Evolutionary conservation across 1,140 invertebrate genomes (phyloP).

Genomic region (Hetaerina americana): DNA sequence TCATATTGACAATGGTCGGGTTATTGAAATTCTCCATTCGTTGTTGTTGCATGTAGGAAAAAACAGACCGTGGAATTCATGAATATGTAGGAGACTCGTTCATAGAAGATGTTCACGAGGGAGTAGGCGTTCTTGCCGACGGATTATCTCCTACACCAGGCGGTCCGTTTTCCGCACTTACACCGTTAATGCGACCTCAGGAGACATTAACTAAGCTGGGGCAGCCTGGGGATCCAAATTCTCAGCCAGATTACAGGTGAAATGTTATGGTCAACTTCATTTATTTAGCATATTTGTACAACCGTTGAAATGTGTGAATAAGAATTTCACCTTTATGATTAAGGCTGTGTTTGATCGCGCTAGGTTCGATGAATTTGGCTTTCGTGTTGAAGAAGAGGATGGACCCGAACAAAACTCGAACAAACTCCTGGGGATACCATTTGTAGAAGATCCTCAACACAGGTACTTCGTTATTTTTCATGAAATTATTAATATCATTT

Average conservation of each 20-base stretch:
- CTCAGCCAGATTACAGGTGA: conserved; percentile 46
- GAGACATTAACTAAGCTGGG: conserved; percentile 73
- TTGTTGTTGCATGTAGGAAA: conserved; percentile 35
- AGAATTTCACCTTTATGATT: too few species aligned
- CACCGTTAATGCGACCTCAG: conserved; percentile 93
- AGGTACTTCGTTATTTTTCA: conserved; percentile 29
- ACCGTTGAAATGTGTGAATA: too few species aligned
- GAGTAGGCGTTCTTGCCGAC: conserved; percentile 46
- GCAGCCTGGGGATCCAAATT: conserved; percentile 54
- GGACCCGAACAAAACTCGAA: conserved; percentile 82
- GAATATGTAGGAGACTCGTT: conserved; percentile 51
- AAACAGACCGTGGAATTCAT: conserved; percentile 61
- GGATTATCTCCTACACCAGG: conserved; percentile 55
- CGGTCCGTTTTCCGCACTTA: conserved; percentile 78
- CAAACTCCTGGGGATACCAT: conserved; percentile 70
- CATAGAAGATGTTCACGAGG: conserved; percentile 41
- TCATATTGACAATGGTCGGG: too few species aligned
- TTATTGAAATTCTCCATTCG: not conserved
- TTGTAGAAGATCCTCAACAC: conserved; percentile 84
- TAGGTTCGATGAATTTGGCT: conserved; percentile 97
- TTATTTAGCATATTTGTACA: too few species aligned
- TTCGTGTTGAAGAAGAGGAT: conserved; percentile 91
- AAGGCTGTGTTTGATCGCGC: too few species aligned
- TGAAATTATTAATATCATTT: too few species aligned
- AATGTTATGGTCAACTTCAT: not conserved